phyloP scores from a whole-genome alignment of 2,113 vertebrate species.

The Azemiops feae region DNA sequence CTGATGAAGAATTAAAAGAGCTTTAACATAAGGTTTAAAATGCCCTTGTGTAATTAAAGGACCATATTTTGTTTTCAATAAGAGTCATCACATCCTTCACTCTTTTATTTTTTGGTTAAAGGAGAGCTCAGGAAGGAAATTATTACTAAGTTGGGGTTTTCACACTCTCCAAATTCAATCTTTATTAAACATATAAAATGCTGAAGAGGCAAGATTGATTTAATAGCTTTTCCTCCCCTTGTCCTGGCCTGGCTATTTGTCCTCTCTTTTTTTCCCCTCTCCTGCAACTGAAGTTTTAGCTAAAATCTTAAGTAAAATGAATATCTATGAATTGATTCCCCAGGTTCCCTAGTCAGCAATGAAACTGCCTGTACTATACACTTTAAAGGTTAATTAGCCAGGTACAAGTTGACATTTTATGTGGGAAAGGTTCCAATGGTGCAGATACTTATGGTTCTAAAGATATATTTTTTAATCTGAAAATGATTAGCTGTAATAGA shows the following conservation, averaged over 20 bases:
- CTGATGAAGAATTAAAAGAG: conserved; percentile 65
- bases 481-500: neutral
- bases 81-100: conserved; percentile 55
- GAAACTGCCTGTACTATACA: conserved; percentile 56
- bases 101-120: conserved; percentile 64
- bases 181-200: conserved; percentile 60
- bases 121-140: conserved; percentile 60
- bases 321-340: conserved; percentile 46
- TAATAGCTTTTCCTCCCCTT: conserved; percentile 42
- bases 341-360: conserved; percentile 39
- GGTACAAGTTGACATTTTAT: conserved; percentile 59
- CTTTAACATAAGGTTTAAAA: conserved; percentile 59
- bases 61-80: conserved; percentile 60
- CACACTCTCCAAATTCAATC: conserved; percentile 53
- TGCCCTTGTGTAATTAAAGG: conserved; percentile 61
- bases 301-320: conserved; percentile 47
- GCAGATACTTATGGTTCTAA: conserved; percentile 27
- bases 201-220: conserved; percentile 59
- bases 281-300: conserved; percentile 36
- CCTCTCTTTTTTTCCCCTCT: conserved; percentile 17
- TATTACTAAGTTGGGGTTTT: conserved; percentile 64
- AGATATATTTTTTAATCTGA: conserved; percentile 7
- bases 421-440: conserved; percentile 48
- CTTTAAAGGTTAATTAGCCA: conserved; percentile 65
- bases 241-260: conserved; percentile 18